These are phyloP conservation scores for Staurois parvus DNA, from an alignment of 2,797 vertebrate species.

Conservation along the genomic window DNA sequence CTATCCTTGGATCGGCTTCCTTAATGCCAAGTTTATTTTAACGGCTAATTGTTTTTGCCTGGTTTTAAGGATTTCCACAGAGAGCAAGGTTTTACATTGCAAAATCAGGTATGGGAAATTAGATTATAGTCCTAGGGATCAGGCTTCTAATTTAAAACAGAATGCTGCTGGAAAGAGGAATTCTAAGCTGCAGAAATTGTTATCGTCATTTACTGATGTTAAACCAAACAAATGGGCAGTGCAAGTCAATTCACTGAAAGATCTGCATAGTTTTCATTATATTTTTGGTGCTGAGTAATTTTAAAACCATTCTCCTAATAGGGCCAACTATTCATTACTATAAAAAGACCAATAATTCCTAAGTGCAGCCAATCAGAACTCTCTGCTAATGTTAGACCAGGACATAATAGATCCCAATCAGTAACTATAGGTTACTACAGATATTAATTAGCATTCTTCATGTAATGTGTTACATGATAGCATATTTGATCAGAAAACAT, in stretches of 20 bases:
- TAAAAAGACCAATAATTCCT: neutral
- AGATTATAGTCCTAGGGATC: conserved; percentile 31
- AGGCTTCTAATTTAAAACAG: conserved; percentile 28
- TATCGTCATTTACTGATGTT: neutral
- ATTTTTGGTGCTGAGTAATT: neutral
- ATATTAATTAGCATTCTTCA: neutral
- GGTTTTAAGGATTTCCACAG: conserved; percentile 42
- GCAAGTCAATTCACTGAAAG: neutral
- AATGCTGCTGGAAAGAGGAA: conserved; percentile 17
- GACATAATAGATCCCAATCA: no score
- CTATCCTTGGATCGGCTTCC: conserved; percentile 70
- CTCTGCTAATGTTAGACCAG: no score
- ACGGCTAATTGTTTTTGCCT: conserved; percentile 52
- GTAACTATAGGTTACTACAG: neutral
- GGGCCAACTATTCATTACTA: neutral
- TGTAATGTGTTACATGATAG: neutral
- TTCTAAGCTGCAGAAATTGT: neutral
- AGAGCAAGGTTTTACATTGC: conserved; percentile 34
- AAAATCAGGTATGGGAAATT: conserved; percentile 46
- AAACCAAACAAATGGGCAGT: neutral
- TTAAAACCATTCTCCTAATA: neutral
- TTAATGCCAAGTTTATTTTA: conserved; percentile 72
- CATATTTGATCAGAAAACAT: neutral
- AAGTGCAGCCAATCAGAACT: neutral
- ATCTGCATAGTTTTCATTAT: neutral